Base-by-base conservation (phyloP, 2,113 vertebrate species). In the Cnemophilus loriae region DNA sequence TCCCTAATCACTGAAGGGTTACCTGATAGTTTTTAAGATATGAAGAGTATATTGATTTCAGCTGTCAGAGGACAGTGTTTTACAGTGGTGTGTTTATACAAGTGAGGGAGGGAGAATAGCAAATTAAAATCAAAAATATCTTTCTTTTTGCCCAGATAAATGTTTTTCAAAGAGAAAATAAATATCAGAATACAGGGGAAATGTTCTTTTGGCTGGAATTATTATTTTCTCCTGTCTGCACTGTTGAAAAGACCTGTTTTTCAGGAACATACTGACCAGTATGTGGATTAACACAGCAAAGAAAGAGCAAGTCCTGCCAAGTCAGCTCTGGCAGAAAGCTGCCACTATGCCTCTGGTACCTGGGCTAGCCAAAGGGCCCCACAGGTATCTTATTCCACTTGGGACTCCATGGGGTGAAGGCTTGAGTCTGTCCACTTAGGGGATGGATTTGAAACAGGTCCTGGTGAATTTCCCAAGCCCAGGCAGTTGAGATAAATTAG, bases 11-110 rank as follows among this genome's bases (percentile, higher is more conserved):
- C 53, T 74, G 70, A 90, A 90, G n/a, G 37, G 41, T 86, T 90
- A 80, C 59, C 46, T 77, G 55, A 90, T 69, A 50, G 22, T 63
- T 92, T 93, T 68, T 83, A 88, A 90, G 85, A 65, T 90, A 69
- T 53, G 49, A 94, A 84, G 49, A 91, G 28, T 85, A 37, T 85
- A 90, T 87, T 95, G 92, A 93, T 89, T 50, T 84, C 49, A 87
- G 10, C 61, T 87, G 35, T 87, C 63, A 76, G 50, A 93, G 32
- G 41, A 90, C 61, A 69, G 35, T 88, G 41, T 77, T 61, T 80
- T 74, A 79, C 52, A 88, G 21, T 27, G 57, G 8, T 23, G 15
- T 24, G 32, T 93, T 42, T 67, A 46, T 84, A 7, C 69, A 67
- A 63, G 46, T 30, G 32, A 30, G 46, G 68, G 33, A 87, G 22